A percentile compares a stretch with the other conserved stretches of the same genome.
Evolutionary conservation across 1,140 invertebrate species (phyloP).

Genomic region (Eriosoma lanigerum): DNA sequence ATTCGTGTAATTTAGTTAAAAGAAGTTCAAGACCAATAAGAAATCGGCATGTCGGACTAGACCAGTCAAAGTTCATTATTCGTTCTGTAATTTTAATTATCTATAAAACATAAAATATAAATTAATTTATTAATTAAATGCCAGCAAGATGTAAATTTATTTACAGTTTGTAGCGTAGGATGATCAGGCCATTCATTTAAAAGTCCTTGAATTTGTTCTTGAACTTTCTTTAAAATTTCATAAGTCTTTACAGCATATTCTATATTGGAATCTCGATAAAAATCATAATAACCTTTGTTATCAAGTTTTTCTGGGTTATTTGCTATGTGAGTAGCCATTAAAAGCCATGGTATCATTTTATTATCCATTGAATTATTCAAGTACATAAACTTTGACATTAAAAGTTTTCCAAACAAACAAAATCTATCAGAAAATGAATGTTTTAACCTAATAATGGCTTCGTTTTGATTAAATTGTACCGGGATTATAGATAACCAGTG

Average conservation of each 20-base stretch:
- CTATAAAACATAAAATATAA: constrained; percentile 58
- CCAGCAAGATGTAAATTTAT: constrained; percentile 52
- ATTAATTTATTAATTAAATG: no score
- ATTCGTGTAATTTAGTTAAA: constrained; percentile 79
- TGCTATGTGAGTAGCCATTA: constrained; percentile 54
- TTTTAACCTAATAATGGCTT: constrained; percentile 58
- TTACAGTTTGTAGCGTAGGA: constrained; percentile 77
- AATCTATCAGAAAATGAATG: constrained; percentile 61
- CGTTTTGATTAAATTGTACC: constrained; percentile 61
- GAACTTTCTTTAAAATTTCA: constrained; percentile 68
- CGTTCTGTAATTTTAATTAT: constrained; percentile 72
- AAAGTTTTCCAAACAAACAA: constrained; percentile 60
- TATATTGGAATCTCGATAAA: constrained; percentile 85
- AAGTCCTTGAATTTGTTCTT: constrained; percentile 67
- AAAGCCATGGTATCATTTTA: constrained; percentile 63
- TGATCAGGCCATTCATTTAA: constrained; percentile 86
- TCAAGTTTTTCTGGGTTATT: constrained; percentile 24
- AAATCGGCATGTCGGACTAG: constrained; percentile 82
- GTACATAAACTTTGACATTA: constrained; percentile 53
- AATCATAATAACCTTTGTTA: constrained; percentile 64
- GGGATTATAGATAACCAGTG: constrained; percentile 62
- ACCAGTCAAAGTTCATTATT: constrained; percentile 76
- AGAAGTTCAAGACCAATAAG: constrained; percentile 88
- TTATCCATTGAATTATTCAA: constrained; percentile 62
- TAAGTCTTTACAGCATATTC: constrained; percentile 73